Conservation (phyloP, 1,140 invertebrate species). For the Zaprionus capensis region DNA sequence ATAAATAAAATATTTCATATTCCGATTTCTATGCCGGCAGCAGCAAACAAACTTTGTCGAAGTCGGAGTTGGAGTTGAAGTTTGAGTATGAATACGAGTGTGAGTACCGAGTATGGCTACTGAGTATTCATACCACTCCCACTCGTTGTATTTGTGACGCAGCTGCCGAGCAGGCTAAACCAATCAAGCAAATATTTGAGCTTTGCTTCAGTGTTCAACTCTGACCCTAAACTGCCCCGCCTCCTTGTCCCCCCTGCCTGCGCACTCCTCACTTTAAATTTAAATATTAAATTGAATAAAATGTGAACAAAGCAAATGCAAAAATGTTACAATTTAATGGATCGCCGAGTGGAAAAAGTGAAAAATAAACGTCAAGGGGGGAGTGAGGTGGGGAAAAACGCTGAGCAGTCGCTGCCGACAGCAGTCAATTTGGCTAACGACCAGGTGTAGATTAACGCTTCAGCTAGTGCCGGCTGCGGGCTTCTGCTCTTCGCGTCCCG, state of each 20-base stretch:
- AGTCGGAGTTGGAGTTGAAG: slow-evolving; percentile 32
- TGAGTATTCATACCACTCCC: slow-evolving; percentile 5
- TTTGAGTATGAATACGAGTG: background rate
- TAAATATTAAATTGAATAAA: slow-evolving; percentile 62
- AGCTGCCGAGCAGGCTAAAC: slow-evolving; percentile 55
- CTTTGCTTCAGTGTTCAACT: slow-evolving; percentile 63
- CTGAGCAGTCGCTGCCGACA: slow-evolving; percentile 10
- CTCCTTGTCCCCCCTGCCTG: background rate
- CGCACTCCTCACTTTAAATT: background rate
- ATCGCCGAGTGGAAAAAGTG: slow-evolving; percentile 70
- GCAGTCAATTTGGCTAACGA: slow-evolving; percentile 56
- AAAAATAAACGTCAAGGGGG: slow-evolving; percentile 54
- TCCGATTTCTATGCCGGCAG: slow-evolving; percentile 43
- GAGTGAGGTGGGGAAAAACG: background rate
- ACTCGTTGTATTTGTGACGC: slow-evolving; percentile 39
- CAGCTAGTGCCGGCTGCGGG: slow-evolving; percentile 15
- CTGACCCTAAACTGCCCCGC: slow-evolving; percentile 28
- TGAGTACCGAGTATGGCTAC: background rate
- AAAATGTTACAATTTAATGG: slow-evolving; percentile 64
- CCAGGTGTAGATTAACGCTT: slow-evolving; percentile 63
- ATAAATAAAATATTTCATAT: slow-evolving; percentile 71
- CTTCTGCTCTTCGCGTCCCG: background rate
- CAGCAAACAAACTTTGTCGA: slow-evolving; percentile 42
- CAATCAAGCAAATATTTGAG: slow-evolving; percentile 75
- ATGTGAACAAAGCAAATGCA: slow-evolving; percentile 26